phyloP scores from a whole-genome alignment of 2,113 vertebrate genomes.

The Eurystomus gularis region DNA sequence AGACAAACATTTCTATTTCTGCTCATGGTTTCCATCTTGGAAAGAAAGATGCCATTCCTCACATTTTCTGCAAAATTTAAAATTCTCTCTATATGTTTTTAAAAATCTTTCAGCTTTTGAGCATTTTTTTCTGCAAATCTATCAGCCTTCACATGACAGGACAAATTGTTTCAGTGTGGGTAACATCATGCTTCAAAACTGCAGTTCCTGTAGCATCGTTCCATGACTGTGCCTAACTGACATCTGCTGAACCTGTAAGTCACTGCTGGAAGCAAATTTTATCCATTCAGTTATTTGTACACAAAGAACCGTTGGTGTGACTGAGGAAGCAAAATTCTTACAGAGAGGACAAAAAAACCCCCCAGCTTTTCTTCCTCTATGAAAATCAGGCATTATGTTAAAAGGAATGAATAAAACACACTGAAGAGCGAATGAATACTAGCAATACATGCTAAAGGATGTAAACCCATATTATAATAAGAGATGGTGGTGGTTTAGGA shows the following conservation, averaged over 20 bases:
- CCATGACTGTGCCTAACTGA: neutral
- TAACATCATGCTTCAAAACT: constrained; percentile 1
- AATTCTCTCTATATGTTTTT: neutral
- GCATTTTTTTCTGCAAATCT: constrained; percentile 13
- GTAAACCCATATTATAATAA: neutral
- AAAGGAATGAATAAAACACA: neutral
- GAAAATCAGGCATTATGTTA: neutral
- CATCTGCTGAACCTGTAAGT: neutral
- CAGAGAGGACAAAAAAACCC: neutral
- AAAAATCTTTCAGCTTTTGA: neutral
- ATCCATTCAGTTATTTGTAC: neutral
- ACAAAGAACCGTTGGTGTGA: neutral
- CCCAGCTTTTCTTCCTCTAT: neutral
- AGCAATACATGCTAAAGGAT: neutral
- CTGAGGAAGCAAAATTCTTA: neutral
- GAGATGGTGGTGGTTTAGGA: neutral
- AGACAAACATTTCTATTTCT: neutral
- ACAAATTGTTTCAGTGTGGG: neutral
- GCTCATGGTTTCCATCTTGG: neutral
- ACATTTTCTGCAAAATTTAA: neutral
- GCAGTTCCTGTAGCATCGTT: neutral
- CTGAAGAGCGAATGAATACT: neutral
- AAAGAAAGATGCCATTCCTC: neutral
- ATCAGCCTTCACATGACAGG: neutral
- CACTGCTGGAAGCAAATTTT: neutral